Evolutionary conservation across 1,140 invertebrate genomes (phyloP).

Genomic region (Cydia fagiglandana): DNA sequence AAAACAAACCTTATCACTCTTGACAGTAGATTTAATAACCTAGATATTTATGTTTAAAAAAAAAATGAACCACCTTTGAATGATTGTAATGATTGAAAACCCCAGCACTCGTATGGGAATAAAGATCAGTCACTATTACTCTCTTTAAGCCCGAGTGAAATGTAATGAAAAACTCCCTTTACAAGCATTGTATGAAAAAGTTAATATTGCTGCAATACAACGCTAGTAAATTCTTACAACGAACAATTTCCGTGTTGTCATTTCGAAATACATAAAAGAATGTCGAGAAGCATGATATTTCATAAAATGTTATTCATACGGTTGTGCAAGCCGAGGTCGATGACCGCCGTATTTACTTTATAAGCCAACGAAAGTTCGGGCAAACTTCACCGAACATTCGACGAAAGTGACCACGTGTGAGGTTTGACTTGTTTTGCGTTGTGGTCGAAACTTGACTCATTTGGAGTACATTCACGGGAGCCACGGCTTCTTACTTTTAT

Average conservation of each 20-base stretch:
- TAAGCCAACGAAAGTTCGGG: constrained; percentile 56
- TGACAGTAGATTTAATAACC: too few relatives aligned
- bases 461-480: background rate
- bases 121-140: too few relatives aligned
- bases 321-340: constrained; percentile 64
- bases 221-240: constrained; percentile 2
- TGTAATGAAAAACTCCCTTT: background rate
- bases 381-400: constrained; percentile 12
- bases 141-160: too few relatives aligned
- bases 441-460: constrained; percentile 14
- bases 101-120: too few relatives aligned
- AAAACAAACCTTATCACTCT: background rate
- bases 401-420: constrained; percentile 26
- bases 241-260: constrained; percentile 19
- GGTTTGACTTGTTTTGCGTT: constrained; percentile 11
- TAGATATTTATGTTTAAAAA: too few relatives aligned
- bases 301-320: constrained; percentile 52
- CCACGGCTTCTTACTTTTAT: background rate
- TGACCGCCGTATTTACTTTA: constrained; percentile 72
- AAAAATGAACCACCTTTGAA: too few relatives aligned
- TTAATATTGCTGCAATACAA: constrained; percentile 1
- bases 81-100: too few relatives aligned
- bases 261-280: constrained; percentile 29
- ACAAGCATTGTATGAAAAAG: background rate
- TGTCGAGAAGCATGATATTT: constrained; percentile 11